phyloP scores from a whole-genome alignment of 2,797 vertebrate genomes.

The Mormyrus hasselquistii region DNA sequence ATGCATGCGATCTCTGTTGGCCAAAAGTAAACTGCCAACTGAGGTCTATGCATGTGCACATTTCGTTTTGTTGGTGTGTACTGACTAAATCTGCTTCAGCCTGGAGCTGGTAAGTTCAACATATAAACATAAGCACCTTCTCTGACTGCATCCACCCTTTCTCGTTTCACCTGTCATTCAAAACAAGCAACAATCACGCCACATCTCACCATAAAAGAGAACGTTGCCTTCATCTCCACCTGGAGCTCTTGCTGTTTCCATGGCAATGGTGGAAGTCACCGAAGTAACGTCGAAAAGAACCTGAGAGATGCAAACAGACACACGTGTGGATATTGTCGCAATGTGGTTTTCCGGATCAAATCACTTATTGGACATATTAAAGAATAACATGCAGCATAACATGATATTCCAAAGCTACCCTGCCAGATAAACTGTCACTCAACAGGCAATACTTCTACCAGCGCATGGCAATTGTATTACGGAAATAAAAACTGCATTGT shows the following conservation, averaged over 20 bases:
- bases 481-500: not conserved
- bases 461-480: not conserved
- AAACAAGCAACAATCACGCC: not conserved
- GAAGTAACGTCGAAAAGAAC: not conserved
- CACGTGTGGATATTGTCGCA: not conserved
- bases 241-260: constrained; percentile 13
- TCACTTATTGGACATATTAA: not conserved
- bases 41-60: not conserved
- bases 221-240: not conserved
- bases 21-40: not conserved
- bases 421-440: not conserved
- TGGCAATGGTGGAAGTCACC: constrained; percentile 8
- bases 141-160: not conserved
- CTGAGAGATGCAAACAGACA: not conserved
- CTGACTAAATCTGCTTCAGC: not conserved
- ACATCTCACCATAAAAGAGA: not conserved
- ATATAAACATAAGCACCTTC: not conserved
- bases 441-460: not conserved
- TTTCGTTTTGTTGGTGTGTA: not conserved
- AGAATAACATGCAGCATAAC: not conserved
- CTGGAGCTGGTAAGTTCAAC: not conserved
- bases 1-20: not conserved
- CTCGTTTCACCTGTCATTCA: not conserved
- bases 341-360: not conserved
- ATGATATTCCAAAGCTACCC: not conserved